Evolutionary conservation across 2,888 invertebrate species (phyloP).

Genomic region (Apodemia mormo): DNA sequence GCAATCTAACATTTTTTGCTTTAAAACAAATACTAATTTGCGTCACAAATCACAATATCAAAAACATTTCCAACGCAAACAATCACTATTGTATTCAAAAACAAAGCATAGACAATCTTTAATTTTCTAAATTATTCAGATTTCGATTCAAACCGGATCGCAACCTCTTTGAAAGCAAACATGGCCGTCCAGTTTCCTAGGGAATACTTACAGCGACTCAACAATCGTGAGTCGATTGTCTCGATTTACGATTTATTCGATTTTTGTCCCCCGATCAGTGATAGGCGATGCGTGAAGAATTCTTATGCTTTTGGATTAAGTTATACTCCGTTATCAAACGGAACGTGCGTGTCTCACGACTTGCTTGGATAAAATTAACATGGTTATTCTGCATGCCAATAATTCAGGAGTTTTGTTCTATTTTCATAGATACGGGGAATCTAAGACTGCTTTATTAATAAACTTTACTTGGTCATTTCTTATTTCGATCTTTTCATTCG

Average conservation of each 20-base stretch:
- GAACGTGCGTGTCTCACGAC: conserved; percentile 23
- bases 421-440: conserved; percentile 1
- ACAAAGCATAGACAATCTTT: conserved; percentile 12
- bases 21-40: not conserved
- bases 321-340: conserved; percentile 26
- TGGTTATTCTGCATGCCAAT: conserved; percentile 8
- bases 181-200: conserved; percentile 41
- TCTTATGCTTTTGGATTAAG: conserved; percentile 32
- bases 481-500: not conserved
- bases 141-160: conserved; percentile 22
- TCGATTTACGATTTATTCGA: conserved; percentile 54
- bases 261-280: conserved; percentile 46
- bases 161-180: conserved; percentile 22
- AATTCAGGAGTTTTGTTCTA: conserved; percentile 6
- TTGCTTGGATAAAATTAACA: conserved; percentile 10
- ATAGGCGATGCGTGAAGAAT: conserved; percentile 49
- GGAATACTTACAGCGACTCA: conserved; percentile 41
- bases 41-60: not conserved
- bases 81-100: conserved; percentile 12
- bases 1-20: too few relatives aligned
- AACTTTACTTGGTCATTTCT: not conserved
- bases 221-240: conserved; percentile 49
- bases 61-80: not conserved
- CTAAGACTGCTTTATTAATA: conserved; percentile 1
- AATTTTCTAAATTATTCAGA: conserved; percentile 21